These are phyloP conservation scores for Choreutis nemorana DNA, from an alignment of 2,888 invertebrate species.

Conservation along the genomic window DNA sequence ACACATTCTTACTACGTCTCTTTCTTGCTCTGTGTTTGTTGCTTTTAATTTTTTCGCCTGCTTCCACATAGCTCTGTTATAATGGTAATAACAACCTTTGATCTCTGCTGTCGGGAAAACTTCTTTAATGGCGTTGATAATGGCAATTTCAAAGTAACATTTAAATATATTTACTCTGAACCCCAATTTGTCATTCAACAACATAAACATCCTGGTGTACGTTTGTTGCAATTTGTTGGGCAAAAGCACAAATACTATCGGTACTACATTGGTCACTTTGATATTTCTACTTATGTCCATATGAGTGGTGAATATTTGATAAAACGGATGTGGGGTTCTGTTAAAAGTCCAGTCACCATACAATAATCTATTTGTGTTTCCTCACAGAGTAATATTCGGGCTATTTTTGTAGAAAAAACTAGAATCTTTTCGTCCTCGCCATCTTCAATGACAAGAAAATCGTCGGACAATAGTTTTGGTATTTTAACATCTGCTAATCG, in stretches of 20 bases:
- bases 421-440: slow-evolving; percentile 1
- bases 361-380: slow-evolving; percentile 2
- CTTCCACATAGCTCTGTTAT: not conserved
- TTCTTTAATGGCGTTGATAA: not conserved
- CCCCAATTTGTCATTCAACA: not conserved
- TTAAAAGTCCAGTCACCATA: slow-evolving; percentile 5
- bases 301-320: slow-evolving; percentile 4
- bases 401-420: not conserved
- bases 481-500: slow-evolving; percentile 1
- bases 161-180: not conserved
- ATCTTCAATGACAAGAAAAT: slow-evolving; percentile 1
- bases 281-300: slow-evolving; percentile 5
- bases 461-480: slow-evolving; percentile 1
- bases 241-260: slow-evolving; percentile 2
- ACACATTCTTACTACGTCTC: not conserved
- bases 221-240: not conserved
- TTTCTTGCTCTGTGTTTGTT: not conserved
- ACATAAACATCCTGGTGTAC: not conserved
- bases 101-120: not conserved
- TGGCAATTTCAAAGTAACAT: not conserved
- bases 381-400: not conserved
- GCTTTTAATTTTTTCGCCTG: not conserved
- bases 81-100: not conserved
- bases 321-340: slow-evolving; percentile 5
- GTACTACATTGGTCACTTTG: slow-evolving; percentile 5